Base-by-base conservation (phyloP, 2,113 vertebrate genomes). In the Scophthalmus maximus region DNA sequence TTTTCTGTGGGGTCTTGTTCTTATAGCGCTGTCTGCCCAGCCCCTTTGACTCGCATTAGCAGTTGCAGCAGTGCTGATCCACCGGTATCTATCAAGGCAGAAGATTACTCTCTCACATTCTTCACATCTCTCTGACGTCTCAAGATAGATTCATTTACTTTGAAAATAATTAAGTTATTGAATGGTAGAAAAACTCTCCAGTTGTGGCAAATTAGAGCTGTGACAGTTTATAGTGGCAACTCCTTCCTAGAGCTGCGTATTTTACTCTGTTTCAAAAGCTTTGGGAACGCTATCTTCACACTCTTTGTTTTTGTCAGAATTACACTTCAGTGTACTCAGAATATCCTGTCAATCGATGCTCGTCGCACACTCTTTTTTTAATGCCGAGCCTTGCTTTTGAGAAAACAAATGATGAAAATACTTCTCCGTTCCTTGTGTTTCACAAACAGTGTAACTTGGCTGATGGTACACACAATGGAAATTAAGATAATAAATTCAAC, bases 401-500 rank as follows among this genome's bases (percentile, higher is more conserved):
- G 34, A 10, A 63, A 57, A 23, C 11, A 66, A 55, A 53, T 25
- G 11, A 68, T 40, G 42, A 30, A 34, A 52, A 52, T 34, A 10
- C 14, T 42, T 69, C 58, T 74, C 36, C 25, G 23, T 17, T 49
- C 4, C 8, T 27, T 12, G 55, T 38, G 6, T 26, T 63, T 76
- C 34, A 62, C 49, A 38, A 47, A 73, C 58, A 58, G 17, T 50
- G 47, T 42, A 71, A 70, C 32, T 58, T 59, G 49, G 56, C 44
- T 80, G 8, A 11, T 36, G 66, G 46, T 81, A 85, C 61, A 74
- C 60, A 66, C 73, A 78, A 27, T 18, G 34, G 60, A 67, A 83
- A 79, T 22, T 67, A 22, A 70, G 65, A 74, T 85, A 87, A 88
- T 87, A 51, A 81, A 89, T 89, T 81, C 71, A 57, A 55, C 52